These are phyloP conservation scores for Microtus pennsylvanicus DNA, from an alignment of 2,113 vertebrate genomes.

Conservation along the genomic window DNA sequence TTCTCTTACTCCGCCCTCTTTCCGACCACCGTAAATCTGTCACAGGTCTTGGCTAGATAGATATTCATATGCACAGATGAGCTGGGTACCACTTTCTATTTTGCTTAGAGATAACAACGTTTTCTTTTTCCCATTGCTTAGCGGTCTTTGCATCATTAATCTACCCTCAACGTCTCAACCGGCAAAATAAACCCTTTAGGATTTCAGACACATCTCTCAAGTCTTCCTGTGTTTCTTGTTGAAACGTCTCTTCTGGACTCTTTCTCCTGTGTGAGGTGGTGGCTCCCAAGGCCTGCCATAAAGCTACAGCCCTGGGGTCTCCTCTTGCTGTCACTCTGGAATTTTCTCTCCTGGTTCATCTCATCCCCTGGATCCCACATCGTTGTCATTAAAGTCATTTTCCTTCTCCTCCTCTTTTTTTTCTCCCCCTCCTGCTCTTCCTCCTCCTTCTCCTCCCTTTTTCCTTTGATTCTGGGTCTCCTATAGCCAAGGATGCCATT, in stretches of 20 bases:
- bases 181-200: constrained; percentile 5
- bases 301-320: background rate
- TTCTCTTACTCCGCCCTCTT: background rate
- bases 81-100: constrained; percentile 14
- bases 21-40: constrained; percentile 40
- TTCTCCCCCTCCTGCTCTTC: background rate
- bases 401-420: background rate
- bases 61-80: background rate
- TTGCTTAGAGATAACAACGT: constrained; percentile 45
- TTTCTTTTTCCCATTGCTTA: background rate
- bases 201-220: constrained; percentile 43
- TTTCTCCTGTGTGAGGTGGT: background rate
- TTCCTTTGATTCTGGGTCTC: background rate
- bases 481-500: background rate
- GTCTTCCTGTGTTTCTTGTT: background rate
- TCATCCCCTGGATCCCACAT: background rate
- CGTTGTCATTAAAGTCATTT: background rate
- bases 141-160: constrained; percentile 38
- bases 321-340: background rate
- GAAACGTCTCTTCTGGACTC: background rate
- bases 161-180: background rate
- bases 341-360: background rate
- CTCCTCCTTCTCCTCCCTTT: background rate
- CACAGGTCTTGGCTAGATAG: constrained; percentile 46
- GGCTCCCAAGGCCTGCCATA: background rate